Evolutionary conservation across 92 coral and sea anemone species (phyloP), one percentile per base, ranked within the genome.

Genomic region (Zoanthus sansibaricus): DNA sequence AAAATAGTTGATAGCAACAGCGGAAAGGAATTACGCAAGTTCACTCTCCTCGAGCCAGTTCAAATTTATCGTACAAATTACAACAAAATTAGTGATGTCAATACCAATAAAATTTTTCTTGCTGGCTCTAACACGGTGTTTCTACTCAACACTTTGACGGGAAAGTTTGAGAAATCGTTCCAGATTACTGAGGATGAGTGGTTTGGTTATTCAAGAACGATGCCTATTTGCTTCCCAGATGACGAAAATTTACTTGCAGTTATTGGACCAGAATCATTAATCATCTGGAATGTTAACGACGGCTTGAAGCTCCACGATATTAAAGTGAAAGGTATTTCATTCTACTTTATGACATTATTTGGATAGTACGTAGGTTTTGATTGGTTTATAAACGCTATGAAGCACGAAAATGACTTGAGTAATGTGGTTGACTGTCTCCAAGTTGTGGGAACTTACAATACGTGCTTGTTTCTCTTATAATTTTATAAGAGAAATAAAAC

Each of bases 201-300:
- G 92, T 90, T 92, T 49, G 93, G 96, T 18, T 88, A 90, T 52
- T 13, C 87, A 72, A 88, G 77, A 31, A 86, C 75, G 7, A 86
- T 94, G n/a, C 94, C 98, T 17, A 92, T 97, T 0, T 88, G 97
- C 5, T 94, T 92, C 66, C 98, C 97, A 0, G 93, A 92, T 66
- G 95, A 91, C 21, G 99, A 95, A 42, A 91, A 92, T 15, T 76
- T 91, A 46, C 82, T 97, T 0, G 98, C 92, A 20, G 98, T 96
- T 13, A 54, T 97, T 49, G 90, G 97, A 8, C 91, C 94, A 1
- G 92, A 91, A 1, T 89, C 97, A 16, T 30, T 97, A 70, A 89
- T 92, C 69, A 87, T 97, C 49, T 97, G 98, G 98, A 89, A 82
- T 46, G 91, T 94, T 6, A 87, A 92, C 56, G 91, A 86, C 79